A percentile compares a stretch with the other conserved stretches of the same genome.
phyloP scores from a whole-genome alignment of 2,797 vertebrate species.

The Hylomyscus alleni region DNA sequence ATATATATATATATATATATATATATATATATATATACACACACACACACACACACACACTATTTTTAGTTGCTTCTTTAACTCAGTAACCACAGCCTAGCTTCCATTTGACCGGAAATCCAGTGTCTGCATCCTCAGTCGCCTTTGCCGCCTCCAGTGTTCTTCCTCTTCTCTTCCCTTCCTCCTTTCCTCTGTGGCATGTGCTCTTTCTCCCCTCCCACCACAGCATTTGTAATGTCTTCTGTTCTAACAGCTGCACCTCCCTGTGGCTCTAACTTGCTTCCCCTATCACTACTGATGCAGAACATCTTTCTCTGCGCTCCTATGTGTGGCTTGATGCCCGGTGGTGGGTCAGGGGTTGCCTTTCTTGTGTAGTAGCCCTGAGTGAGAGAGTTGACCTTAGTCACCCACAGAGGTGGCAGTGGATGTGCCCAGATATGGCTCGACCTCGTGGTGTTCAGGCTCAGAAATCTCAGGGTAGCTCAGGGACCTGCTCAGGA shows the following conservation, averaged over 20 bases:
- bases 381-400: not conserved
- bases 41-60: too few relatives aligned
- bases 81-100: not conserved
- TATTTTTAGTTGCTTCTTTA: not conserved
- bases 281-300: not conserved
- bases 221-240: not conserved
- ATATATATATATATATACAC: too few relatives aligned
- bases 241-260: not conserved
- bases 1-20: too few relatives aligned
- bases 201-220: not conserved
- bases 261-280: not conserved
- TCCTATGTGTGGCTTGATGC: not conserved
- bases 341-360: not conserved
- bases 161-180: not conserved
- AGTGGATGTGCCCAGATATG: rapidly evolving
- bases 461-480: not conserved
- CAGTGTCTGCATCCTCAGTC: not conserved
- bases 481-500: not conserved
- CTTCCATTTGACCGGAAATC: not conserved
- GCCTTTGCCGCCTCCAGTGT: not conserved
- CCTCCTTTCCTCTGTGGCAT: not conserved
- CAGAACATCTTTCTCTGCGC: not conserved
- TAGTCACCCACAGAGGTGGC: not conserved
- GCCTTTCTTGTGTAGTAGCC: not conserved
- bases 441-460: not conserved